Percentiles rank a stretch among this genome's conserved stretches.
Evolutionary conservation across 35 echinoderm and acorn worm species (phyloP).

Genomic region (Ophioderma brevispina): DNA sequence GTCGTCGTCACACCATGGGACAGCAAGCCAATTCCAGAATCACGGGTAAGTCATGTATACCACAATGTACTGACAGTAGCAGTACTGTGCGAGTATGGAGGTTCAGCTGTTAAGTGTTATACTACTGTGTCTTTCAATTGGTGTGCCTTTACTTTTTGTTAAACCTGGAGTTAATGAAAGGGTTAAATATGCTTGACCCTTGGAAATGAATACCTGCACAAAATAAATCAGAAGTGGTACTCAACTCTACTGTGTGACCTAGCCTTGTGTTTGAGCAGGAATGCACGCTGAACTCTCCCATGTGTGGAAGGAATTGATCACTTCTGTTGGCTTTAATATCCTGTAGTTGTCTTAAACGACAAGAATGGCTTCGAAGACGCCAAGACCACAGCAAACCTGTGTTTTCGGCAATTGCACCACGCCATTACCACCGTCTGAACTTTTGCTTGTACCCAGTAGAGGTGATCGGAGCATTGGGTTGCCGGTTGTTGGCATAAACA

Average conservation of each 20-base stretch:
- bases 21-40: background rate
- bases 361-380: too few relatives aligned
- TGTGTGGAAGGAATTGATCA: background rate
- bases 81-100: background rate
- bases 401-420: too few relatives aligned
- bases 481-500: background rate
- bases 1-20: background rate
- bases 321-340: background rate
- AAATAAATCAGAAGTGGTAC: too few relatives aligned
- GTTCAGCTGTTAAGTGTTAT: background rate
- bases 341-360: too few relatives aligned
- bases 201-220: background rate
- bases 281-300: background rate
- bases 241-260: background rate
- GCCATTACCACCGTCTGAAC: too few relatives aligned
- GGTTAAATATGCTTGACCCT: background rate
- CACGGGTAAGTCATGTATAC: background rate
- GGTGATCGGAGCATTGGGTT: too few relatives aligned
- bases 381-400: too few relatives aligned
- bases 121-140: too few relatives aligned
- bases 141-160: background rate
- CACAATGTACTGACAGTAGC: background rate
- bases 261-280: background rate
- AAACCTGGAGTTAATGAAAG: background rate
- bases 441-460: too few relatives aligned